Conservation (phyloP, 2,113 vertebrate genomes). For the Oreochromis aureus region DNA sequence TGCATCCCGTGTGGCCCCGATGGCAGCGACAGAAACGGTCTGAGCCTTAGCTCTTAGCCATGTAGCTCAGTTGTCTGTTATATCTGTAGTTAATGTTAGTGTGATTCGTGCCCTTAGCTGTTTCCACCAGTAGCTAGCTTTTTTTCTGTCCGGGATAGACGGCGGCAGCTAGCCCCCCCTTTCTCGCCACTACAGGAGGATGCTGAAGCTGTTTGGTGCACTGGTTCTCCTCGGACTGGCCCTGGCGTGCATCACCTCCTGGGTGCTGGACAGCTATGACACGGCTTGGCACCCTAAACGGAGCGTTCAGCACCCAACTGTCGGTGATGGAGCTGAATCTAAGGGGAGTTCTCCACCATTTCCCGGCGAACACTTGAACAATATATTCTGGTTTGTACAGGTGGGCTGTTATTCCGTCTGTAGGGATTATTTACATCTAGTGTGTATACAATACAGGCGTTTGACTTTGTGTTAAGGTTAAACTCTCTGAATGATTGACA, state of each 20-base stretch:
- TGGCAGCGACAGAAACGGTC: constrained; percentile 49
- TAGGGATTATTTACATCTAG: not conserved
- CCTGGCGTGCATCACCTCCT: constrained; percentile 68
- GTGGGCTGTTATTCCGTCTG: constrained; percentile 50
- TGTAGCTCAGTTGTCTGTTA: constrained; percentile 18
- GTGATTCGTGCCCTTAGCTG: constrained; percentile 15
- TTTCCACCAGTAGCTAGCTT: constrained; percentile 28
- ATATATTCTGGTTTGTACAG: constrained; percentile 85
- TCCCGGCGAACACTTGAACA: constrained; percentile 65
- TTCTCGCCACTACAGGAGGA: constrained; percentile 59
- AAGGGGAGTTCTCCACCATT: constrained; percentile 41
- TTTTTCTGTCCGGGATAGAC: constrained; percentile 42
- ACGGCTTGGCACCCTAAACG: constrained; percentile 64
- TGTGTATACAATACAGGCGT: not conserved
- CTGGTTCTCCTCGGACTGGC: constrained; percentile 72
- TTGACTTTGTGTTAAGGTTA: not conserved
- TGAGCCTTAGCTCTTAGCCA: constrained; percentile 30
- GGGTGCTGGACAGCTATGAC: constrained; percentile 76
- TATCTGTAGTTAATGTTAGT: constrained; percentile 31
- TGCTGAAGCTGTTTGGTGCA: constrained; percentile 64
- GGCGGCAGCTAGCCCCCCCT: constrained; percentile 37
- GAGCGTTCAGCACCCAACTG: constrained; percentile 27
- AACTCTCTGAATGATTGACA: constrained; percentile 40
- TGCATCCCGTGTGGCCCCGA: constrained; percentile 33
- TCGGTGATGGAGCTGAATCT: not conserved